Base-by-base conservation (phyloP, 2,888 invertebrate species). In the Dryadula phaetusa region DNA sequence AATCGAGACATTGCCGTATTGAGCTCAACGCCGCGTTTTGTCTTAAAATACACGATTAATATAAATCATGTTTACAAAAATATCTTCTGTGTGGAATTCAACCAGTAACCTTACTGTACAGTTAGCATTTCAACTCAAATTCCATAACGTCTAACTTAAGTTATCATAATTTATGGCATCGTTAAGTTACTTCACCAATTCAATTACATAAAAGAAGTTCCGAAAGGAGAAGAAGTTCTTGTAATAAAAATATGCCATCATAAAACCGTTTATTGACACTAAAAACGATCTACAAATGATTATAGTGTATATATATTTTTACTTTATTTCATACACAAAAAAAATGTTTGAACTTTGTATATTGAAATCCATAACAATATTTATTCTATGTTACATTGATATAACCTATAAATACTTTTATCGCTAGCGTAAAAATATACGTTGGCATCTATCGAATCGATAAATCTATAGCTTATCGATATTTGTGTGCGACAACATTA, bases 401-500 rank as follows among this genome's bases (percentile, higher is more conserved):
- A 47, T 62, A 20, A 60, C 44, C 53, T 60, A 66, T 73, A 73
- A 70, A 73, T 66, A 69, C 65, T 64, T 72, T 71, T 73, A 73
- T 72, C 69, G 64, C 66, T 64, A 69, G 44, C 70, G 62, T 73
- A 73, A 73, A 73, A 63, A 62, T 67, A 67, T 61, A 71, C 72
- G 69, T 66, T 70, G 69, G 60, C 67, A 60, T 70, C 67, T 72
- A 77, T 77, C 74, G 78, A 73, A 69, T 71, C 70, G 70, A 70
- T 73, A 69, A 69, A 68, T 69, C 62, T 61, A 68, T 66, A 32
- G 32, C 60, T 64, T 70, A 61, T 69, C 70, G 73, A 73, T 73
- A 69, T 67, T 70, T 73, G 66, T 62, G 56, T 70, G 65, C 37
- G 67, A 69, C 81, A 78, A 74, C 79, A 77, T 82, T 81, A 68